Evolutionary conservation across 2,797 vertebrate genomes (phyloP), one percentile per base, ranked within the genome.

Genomic region (Gila robusta): DNA sequence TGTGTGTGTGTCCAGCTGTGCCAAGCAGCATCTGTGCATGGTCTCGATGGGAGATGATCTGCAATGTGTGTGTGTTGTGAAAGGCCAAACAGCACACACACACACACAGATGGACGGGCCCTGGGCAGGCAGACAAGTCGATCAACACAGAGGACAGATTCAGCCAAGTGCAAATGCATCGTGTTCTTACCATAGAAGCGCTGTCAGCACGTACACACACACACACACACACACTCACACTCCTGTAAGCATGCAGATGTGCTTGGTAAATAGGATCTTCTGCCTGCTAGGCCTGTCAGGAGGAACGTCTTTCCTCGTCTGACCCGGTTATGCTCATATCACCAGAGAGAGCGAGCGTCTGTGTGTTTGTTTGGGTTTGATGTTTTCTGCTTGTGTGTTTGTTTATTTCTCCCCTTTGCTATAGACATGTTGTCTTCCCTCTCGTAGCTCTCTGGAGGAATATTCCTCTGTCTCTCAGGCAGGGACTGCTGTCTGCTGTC

Each of bases 21-120:
- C 35, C 4, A n/a, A 49, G 64, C 47, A 78, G 62, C 62, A 67
- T 78, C 32, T 84, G 73, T 9, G 16, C 47, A 32, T 32, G 41
- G 35, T 69, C 72, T 84, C 44, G 7, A 35, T 84, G 73, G 81
- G 79, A 72, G 47, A 37, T 72, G 82, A 70, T 88, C 84, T 82
- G 67, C 64, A 5, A 1, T 85, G 74, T 87, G 83, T 74, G 56
- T 64, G 59, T 71, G 80, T 66, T 80, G 32, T 26, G 79, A 21
- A 84, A 69, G 49, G 83, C 62, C 47, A 12, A 83, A 76, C 54
- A 71, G 62, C 56, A 74, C 69, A 78, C 66, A 81, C 47, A n/a
- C 93, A 93, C 94, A 93, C 93, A 93, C 94, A 95, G 94, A 95
- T 94, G 95, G 95, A 95, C 94, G 93, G 94, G 93, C 93, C 88